phyloP scores from a whole-genome alignment of 2,888 invertebrate genomes.

The Hemaris fuciformis region DNA sequence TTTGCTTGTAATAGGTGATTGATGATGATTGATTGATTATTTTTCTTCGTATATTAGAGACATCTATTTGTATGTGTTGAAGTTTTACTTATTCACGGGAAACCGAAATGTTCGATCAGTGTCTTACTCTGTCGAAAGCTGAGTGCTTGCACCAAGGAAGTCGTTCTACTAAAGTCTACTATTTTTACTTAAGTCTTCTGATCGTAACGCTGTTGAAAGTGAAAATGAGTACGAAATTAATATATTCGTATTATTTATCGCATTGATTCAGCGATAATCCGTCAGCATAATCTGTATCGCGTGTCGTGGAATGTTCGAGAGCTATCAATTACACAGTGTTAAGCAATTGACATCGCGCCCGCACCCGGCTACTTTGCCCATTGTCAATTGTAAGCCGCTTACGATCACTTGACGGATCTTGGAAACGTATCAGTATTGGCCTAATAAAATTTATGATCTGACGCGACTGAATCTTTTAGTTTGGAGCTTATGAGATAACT shows the following conservation, averaged over 20 bases:
- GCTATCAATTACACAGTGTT: slow-evolving; percentile 53
- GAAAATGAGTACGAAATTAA: not conserved
- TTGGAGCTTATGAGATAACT: not conserved
- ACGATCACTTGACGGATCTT: slow-evolving; percentile 47
- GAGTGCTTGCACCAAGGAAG: too few relatives aligned
- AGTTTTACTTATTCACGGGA: too few relatives aligned
- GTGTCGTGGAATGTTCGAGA: slow-evolving; percentile 31
- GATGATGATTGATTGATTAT: too few relatives aligned
- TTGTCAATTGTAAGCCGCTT: slow-evolving; percentile 53
- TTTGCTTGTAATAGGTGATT: too few relatives aligned
- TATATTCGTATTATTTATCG: not conserved
- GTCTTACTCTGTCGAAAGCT: too few relatives aligned
- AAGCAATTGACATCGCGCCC: slow-evolving; percentile 47
- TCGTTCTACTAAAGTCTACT: too few relatives aligned
- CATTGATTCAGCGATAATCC: not conserved
- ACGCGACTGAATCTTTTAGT: not conserved
- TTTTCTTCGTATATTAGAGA: too few relatives aligned
- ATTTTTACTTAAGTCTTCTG: too few relatives aligned
- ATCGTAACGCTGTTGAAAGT: too few relatives aligned
- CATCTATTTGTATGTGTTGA: too few relatives aligned
- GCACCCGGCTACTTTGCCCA: slow-evolving; percentile 28
- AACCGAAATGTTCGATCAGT: too few relatives aligned
- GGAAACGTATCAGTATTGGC: slow-evolving; percentile 25
- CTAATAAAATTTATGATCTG: not conserved
- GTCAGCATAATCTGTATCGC: not conserved